These are phyloP conservation scores for Ethmia dodecea DNA, from an alignment of 2,888 invertebrate genomes.

Conservation along the genomic window DNA sequence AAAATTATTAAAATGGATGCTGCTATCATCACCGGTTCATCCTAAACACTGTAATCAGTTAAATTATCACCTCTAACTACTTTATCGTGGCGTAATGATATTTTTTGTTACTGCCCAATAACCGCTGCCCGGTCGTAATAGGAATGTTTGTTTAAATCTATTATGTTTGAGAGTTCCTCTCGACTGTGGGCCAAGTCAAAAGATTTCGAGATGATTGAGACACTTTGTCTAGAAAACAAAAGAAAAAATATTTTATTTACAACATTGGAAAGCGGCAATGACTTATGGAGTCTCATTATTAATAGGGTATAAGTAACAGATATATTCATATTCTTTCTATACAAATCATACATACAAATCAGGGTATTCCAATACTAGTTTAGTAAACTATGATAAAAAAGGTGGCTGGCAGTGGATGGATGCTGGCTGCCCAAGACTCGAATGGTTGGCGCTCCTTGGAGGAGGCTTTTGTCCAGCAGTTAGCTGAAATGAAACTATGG, in stretches of 20 bases:
- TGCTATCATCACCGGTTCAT: slow-evolving; percentile 26
- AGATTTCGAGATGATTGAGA: slow-evolving; percentile 14
- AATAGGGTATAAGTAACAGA: too few species aligned
- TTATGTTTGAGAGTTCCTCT: slow-evolving; percentile 32
- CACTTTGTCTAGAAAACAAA: slow-evolving; percentile 72
- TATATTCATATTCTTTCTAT: too few species aligned
- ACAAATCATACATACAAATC: too few species aligned
- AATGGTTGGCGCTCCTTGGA: too few species aligned
- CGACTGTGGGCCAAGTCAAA: slow-evolving; percentile 24
- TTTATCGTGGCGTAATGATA: slow-evolving; percentile 36
- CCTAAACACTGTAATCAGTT: slow-evolving; percentile 46
- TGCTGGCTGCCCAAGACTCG: too few species aligned
- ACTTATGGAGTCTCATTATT: too few species aligned
- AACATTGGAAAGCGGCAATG: too few species aligned
- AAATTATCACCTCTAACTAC: slow-evolving; percentile 47
- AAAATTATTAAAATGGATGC: slow-evolving; percentile 15
- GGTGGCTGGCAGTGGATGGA: too few species aligned
- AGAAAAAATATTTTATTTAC: slow-evolving; percentile 66
- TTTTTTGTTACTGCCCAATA: slow-evolving; percentile 35
- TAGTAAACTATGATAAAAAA: too few species aligned
- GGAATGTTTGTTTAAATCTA: slow-evolving; percentile 70
- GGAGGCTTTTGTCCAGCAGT: too few species aligned
- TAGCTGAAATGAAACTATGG: too few species aligned
- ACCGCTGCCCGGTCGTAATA: slow-evolving; percentile 33
- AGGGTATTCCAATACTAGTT: too few species aligned